Evolutionary conservation across 2,113 vertebrate genomes (phyloP).

Genomic region (Corynorhinus townsendii): DNA sequence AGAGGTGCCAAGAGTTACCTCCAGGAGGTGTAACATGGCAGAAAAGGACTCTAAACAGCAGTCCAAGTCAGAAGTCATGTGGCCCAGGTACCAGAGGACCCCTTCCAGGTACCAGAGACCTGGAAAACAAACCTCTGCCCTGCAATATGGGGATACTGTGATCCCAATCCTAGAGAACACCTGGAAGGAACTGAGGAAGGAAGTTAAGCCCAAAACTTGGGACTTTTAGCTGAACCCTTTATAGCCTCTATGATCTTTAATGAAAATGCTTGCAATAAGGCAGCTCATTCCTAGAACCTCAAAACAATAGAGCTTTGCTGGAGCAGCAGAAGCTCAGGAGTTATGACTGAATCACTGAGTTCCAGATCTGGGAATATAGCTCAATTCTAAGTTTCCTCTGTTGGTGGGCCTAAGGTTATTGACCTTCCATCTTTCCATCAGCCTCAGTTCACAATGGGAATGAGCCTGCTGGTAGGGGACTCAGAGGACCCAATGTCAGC

Average conservation of each 20-base stretch:
- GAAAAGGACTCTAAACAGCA: neutral
- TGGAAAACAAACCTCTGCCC: neutral
- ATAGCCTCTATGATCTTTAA: neutral
- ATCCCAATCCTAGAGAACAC: neutral
- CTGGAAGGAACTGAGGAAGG: neutral
- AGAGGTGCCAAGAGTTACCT: too few relatives aligned
- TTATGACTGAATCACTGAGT: neutral
- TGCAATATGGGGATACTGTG: neutral
- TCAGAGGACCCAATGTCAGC: neutral
- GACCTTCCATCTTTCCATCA: neutral
- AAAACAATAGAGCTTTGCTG: neutral
- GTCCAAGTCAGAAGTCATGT: neutral
- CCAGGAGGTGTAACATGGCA: neutral
- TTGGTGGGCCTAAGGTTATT: neutral
- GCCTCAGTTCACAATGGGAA: neutral
- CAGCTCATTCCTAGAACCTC: neutral
- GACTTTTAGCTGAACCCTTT: neutral
- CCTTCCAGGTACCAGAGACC: neutral
- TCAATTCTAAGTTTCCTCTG: neutral
- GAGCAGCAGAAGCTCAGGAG: neutral
- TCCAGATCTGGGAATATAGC: neutral
- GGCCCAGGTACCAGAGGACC: neutral
- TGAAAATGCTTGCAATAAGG: neutral
- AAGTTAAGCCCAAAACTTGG: neutral
- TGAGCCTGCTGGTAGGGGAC: neutral